phyloP scores from a whole-genome alignment of 2,113 vertebrate genomes.

The Hypocryptadius cinnamomeus region DNA sequence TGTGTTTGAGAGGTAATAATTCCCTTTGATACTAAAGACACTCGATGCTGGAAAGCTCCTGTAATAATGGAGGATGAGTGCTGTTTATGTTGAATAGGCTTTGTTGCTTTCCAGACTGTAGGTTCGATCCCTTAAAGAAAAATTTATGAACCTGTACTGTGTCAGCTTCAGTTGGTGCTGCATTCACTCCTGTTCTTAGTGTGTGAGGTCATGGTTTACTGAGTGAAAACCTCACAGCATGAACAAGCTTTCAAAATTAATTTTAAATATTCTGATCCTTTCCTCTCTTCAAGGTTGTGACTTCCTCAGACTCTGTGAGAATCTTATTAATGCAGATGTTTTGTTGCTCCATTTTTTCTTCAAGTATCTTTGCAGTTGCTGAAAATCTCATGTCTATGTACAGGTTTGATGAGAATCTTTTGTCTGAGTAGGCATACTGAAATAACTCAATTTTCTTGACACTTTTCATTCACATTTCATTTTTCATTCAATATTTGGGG shows the following conservation, averaged over 20 bases:
- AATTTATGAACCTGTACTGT: background rate
- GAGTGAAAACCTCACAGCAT: background rate
- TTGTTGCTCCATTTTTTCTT: background rate
- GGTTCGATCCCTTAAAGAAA: background rate
- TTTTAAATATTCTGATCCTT: background rate
- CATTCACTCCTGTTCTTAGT: background rate
- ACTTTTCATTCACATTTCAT: too few species aligned
- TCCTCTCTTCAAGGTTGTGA: accelerated
- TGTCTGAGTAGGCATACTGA: background rate
- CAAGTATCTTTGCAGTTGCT: background rate
- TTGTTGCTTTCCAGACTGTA: background rate
- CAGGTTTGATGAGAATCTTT: background rate
- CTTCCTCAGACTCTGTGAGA: background rate
- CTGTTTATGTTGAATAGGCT: background rate
- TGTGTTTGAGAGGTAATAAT: background rate
- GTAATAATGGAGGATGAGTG: background rate
- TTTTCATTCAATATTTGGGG: background rate
- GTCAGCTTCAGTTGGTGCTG: background rate
- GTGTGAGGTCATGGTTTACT: background rate
- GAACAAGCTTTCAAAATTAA: background rate
- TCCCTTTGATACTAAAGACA: background rate
- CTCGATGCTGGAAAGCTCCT: background rate
- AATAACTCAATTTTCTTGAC: background rate
- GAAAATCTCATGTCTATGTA: background rate
- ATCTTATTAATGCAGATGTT: background rate